Conservation (phyloP, 2,888 invertebrate genomes). For the Spodoptera littoralis region DNA sequence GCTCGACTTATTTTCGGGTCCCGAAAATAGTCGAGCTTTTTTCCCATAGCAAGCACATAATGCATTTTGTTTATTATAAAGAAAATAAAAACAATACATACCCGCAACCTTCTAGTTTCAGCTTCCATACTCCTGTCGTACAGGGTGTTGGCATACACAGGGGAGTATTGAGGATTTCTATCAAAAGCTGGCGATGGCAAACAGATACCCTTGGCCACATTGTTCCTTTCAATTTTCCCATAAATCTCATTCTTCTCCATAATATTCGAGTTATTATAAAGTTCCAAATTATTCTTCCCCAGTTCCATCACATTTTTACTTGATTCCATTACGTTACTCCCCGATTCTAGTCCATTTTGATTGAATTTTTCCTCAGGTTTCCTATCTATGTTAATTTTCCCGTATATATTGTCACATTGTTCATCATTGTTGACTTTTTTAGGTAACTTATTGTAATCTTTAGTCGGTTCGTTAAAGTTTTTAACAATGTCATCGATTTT, state of each 20-base stretch:
- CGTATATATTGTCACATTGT: slow-evolving; percentile 80
- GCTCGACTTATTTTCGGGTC: too few relatives aligned
- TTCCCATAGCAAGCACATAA: too few relatives aligned
- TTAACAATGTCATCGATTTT: slow-evolving; percentile 85
- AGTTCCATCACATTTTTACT: slow-evolving; percentile 30
- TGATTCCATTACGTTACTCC: slow-evolving; percentile 45
- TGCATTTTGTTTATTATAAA: too few relatives aligned
- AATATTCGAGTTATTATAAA: slow-evolving; percentile 50
- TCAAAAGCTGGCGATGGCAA: slow-evolving; percentile 73
- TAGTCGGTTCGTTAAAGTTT: slow-evolving; percentile 81
- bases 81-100: slow-evolving; percentile 54
- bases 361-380: slow-evolving; percentile 50
- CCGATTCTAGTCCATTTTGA: slow-evolving; percentile 49
- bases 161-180: slow-evolving; percentile 80
- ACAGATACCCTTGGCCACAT: slow-evolving; percentile 42
- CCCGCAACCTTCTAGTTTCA: slow-evolving; percentile 79
- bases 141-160: slow-evolving; percentile 75
- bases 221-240: slow-evolving; percentile 51
- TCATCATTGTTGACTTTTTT: slow-evolving; percentile 84
- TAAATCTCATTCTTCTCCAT: slow-evolving; percentile 47
- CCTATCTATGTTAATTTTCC: slow-evolving; percentile 76
- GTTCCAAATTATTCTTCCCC: slow-evolving; percentile 56
- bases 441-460: slow-evolving; percentile 72
- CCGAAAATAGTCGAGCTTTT: too few relatives aligned
- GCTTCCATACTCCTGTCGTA: slow-evolving; percentile 83